phyloP scores from a whole-genome alignment of 2,113 vertebrate species.

The Mustelus asterias region DNA sequence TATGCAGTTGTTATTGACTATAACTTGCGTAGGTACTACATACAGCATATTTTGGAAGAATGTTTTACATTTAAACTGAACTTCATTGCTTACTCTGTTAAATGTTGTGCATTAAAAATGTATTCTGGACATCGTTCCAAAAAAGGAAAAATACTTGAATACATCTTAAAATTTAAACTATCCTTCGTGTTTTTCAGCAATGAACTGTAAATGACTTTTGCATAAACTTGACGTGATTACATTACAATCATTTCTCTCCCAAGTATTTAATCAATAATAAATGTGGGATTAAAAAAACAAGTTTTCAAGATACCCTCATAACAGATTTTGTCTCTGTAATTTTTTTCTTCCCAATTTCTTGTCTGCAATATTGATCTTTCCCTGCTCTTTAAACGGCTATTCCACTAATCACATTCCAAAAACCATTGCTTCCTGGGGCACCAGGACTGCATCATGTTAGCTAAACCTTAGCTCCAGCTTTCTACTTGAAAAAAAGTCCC shows the following conservation, averaged over 20 bases:
- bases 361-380: not conserved
- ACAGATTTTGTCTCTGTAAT: not conserved
- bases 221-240: not conserved
- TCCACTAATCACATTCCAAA: not conserved
- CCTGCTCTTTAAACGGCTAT: not conserved
- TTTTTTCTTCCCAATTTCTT: not conserved
- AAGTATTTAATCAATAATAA: not conserved
- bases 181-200: not conserved
- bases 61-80: not conserved
- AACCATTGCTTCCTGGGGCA: not conserved
- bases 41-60: conserved; percentile 1
- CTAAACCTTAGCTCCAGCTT: not conserved
- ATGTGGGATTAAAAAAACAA: not conserved
- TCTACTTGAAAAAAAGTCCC: not conserved
- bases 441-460: not conserved
- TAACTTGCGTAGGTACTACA: conserved; percentile 9
- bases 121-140: not conserved
- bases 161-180: not conserved
- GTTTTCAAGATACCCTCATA: not conserved
- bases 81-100: not conserved
- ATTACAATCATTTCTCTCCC: not conserved
- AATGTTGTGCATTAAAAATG: not conserved
- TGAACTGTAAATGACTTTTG: not conserved
- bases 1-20: conserved; percentile 40
- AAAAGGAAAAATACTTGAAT: not conserved